These are phyloP conservation scores for Vultur gryphus DNA, from an alignment of 2,797 vertebrate genomes.

Conservation along the genomic window DNA sequence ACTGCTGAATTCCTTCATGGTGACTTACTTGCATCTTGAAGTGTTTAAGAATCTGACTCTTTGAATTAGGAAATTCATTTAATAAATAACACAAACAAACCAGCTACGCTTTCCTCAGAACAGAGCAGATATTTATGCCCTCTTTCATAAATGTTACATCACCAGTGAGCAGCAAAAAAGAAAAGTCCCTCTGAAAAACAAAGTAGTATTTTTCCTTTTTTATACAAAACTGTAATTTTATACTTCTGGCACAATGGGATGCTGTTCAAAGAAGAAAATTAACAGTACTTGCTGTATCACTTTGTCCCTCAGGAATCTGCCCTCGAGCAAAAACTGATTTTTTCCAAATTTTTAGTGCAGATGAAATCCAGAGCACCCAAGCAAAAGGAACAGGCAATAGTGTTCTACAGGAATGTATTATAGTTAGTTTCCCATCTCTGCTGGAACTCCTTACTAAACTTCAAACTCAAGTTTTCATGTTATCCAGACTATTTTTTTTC, in stretches of 20 bases:
- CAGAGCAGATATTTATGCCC: not conserved
- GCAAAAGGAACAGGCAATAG: not conserved
- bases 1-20: not conserved
- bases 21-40: not conserved
- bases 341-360: not conserved
- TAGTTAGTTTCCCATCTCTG: not conserved
- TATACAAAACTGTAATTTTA: not conserved
- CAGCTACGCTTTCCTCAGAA: not conserved
- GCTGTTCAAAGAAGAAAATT: not conserved
- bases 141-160: not conserved
- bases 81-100: not conserved
- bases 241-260: not conserved
- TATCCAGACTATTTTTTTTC: not conserved
- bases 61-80: not conserved
- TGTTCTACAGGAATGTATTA: not conserved
- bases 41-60: not conserved
- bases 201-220: not conserved
- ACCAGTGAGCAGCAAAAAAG: not conserved
- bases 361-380: constrained; percentile 2
- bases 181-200: not conserved
- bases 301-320: not conserved
- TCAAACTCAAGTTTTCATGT: not conserved
- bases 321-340: not conserved
- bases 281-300: not conserved
- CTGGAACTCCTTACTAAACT: not conserved